Percentiles rank a stretch among this genome's conserved stretches.
phyloP scores from a whole-genome alignment of 2,113 vertebrate genomes.

The Thermophis baileyi region DNA sequence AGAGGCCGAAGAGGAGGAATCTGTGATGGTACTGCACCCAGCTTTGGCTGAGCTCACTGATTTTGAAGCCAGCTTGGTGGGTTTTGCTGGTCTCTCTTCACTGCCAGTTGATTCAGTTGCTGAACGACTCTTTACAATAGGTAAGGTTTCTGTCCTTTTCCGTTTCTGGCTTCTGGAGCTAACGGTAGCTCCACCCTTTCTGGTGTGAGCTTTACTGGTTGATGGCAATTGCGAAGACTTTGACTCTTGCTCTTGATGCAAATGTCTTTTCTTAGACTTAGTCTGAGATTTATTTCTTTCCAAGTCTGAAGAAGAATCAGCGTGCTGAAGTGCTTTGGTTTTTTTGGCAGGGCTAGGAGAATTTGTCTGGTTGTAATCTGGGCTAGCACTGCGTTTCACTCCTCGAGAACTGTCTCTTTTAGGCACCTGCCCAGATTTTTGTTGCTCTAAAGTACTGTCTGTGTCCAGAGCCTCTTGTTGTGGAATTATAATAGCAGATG shows the following conservation, averaged over 20 bases:
- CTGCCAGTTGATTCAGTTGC: conserved; percentile 85
- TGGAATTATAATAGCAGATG: conserved; percentile 84
- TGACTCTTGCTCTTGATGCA: conserved; percentile 74
- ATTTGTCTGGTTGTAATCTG: conserved; percentile 89
- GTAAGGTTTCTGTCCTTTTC: conserved; percentile 89
- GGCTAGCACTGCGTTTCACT: conserved; percentile 91
- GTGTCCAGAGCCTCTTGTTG: conserved; percentile 87
- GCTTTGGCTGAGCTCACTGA: conserved; percentile 99
- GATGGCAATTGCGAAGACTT: conserved; percentile 82
- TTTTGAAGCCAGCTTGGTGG: conserved; percentile 99
- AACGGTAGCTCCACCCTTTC: conserved; percentile 87
- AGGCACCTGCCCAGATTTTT: conserved; percentile 84
- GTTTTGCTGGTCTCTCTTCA: conserved; percentile 96
- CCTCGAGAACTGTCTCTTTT: conserved; percentile 89
- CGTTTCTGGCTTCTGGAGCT: conserved; percentile 90
- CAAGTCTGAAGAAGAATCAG: conserved; percentile 80
- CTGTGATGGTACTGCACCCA: conserved; percentile 98
- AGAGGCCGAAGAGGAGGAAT: conserved; percentile 93
- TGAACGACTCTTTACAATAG: conserved; percentile 86
- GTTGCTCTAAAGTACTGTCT: conserved; percentile 88
- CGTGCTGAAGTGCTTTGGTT: conserved; percentile 84
- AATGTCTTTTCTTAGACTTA: conserved; percentile 92
- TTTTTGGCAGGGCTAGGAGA: conserved; percentile 93
- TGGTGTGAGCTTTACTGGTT: conserved; percentile 85
- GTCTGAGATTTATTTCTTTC: conserved; percentile 78